Conservation (phyloP, 2,797 vertebrate species). For the Strix occidentalis region DNA sequence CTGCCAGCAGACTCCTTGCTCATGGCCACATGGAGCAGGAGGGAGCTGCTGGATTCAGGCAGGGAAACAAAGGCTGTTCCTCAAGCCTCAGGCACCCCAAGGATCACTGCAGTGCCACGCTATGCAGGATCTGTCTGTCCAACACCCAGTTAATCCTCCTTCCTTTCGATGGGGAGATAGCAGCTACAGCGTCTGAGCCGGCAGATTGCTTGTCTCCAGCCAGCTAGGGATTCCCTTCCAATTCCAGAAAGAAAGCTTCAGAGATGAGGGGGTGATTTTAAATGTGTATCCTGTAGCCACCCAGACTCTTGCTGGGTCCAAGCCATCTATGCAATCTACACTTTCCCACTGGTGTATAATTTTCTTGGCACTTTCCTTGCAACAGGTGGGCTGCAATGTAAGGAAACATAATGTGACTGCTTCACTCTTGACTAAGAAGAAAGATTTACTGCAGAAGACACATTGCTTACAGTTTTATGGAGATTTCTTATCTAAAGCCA, state of each 20-base stretch:
- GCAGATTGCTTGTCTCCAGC: neutral
- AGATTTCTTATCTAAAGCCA: slow-evolving; percentile 70
- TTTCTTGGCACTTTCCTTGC: slow-evolving; percentile 58
- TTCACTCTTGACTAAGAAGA: slow-evolving; percentile 18
- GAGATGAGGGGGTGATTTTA: neutral
- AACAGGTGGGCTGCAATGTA: slow-evolving; percentile 66
- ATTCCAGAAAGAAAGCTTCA: neutral
- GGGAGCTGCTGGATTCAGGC: neutral
- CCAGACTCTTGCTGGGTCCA: neutral
- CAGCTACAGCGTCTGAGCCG: neutral
- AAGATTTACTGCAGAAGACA: slow-evolving; percentile 65
- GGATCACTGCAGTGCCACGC: fast-evolving
- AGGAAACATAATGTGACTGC: slow-evolving; percentile 29
- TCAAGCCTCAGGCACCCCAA: neutral
- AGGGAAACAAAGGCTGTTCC: neutral
- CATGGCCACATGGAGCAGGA: neutral
- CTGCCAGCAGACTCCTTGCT: neutral
- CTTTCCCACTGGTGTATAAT: slow-evolving; percentile 48
- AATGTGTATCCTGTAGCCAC: neutral
- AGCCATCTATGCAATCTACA: slow-evolving; percentile 34
- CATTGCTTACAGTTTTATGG: slow-evolving; percentile 60
- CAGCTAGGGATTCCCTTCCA: slow-evolving; percentile 2
- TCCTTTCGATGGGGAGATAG: neutral
- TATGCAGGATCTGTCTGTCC: neutral
- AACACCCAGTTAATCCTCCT: neutral